These are phyloP conservation scores for Galendromus occidentalis DNA, from an alignment of 1,140 invertebrate species.

Conservation along the genomic window DNA sequence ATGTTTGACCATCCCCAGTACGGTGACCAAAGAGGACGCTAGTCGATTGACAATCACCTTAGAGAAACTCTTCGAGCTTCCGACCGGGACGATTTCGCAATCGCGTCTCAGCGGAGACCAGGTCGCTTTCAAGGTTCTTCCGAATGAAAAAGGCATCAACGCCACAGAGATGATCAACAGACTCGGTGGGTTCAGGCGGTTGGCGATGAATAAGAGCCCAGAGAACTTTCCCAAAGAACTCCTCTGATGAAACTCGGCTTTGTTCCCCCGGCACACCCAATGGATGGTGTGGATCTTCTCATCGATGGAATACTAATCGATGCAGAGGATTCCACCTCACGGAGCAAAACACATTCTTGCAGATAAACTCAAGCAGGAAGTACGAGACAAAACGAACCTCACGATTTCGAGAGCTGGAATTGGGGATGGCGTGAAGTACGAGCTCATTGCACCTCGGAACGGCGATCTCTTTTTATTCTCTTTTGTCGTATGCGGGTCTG, in stretches of 20 bases:
- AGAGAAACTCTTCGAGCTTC: slow-evolving; percentile 38
- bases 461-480: slow-evolving; percentile 33
- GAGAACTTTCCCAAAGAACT: too few relatives aligned
- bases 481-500: slow-evolving; percentile 41
- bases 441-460: slow-evolving; percentile 16
- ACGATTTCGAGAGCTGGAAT: neutral
- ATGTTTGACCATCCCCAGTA: slow-evolving; percentile 17
- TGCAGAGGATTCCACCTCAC: too few relatives aligned
- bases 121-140: slow-evolving; percentile 59
- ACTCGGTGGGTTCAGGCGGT: slow-evolving; percentile 38
- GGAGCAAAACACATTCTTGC: neutral
- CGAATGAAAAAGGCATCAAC: slow-evolving; percentile 43
- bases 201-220: too few relatives aligned
- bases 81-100: slow-evolving; percentile 33
- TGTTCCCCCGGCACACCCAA: neutral
- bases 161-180: slow-evolving; percentile 45
- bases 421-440: slow-evolving; percentile 14
- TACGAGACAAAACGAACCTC: neutral
- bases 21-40: slow-evolving; percentile 37
- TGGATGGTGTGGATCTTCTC: too few relatives aligned
- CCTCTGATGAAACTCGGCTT: too few relatives aligned
- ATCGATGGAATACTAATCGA: too few relatives aligned
- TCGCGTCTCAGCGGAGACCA: slow-evolving; percentile 34
- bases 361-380: neutral
- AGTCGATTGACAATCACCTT: slow-evolving; percentile 36